Percentiles rank a stretch among this genome's conserved stretches.
Evolutionary conservation across 2,797 vertebrate genomes (phyloP).

Genomic region (Hoplostethus mediterraneus): DNA sequence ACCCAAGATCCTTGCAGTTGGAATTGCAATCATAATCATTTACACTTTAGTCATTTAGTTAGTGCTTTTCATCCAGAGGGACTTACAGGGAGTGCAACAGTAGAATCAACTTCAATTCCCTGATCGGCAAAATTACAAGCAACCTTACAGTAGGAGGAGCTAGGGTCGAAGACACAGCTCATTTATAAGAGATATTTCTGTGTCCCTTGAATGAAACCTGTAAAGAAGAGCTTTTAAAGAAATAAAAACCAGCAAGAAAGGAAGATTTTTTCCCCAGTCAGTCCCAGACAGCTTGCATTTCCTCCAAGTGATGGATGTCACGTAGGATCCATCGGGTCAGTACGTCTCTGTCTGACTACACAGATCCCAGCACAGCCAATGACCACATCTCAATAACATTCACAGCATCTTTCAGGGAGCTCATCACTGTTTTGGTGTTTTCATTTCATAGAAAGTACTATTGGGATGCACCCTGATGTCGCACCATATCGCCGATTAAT

Average conservation of each 20-base stretch:
- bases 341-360: no score
- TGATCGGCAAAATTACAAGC: not conserved
- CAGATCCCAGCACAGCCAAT: no score
- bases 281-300: no score
- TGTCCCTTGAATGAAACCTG: not conserved
- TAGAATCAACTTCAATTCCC: not conserved
- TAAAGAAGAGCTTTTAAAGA: not conserved
- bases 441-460: slow-evolving; percentile 7
- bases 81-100: not conserved
- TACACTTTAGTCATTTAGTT: slow-evolving; percentile 12
- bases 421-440: not conserved
- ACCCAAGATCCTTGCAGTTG: slow-evolving; percentile 29
- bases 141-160: not conserved
- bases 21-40: slow-evolving; percentile 31
- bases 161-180: not conserved
- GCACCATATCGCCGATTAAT: slow-evolving; percentile 12
- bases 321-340: no score
- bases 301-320: no score
- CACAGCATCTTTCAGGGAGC: not conserved
- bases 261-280: no score
- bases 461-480: not conserved
- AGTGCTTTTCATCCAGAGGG: not conserved
- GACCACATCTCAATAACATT: no score
- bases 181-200: not conserved
- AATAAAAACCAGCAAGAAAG: not conserved